These are phyloP conservation scores for Piscicola geometra DNA, from an alignment of 2,888 invertebrate genomes.

Conservation along the genomic window DNA sequence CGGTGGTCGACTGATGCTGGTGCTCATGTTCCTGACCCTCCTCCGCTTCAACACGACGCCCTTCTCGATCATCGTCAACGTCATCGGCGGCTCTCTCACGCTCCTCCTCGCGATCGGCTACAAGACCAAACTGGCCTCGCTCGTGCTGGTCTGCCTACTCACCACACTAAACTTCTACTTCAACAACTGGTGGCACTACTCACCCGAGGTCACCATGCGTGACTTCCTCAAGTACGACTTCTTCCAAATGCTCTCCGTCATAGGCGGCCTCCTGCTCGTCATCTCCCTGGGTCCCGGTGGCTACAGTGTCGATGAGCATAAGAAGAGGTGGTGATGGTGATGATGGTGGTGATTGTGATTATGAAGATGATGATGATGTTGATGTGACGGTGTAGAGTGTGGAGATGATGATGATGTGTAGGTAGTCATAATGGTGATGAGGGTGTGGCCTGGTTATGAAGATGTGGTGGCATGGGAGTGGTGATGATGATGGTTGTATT, in stretches of 20 bases:
- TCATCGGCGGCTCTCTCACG: slow-evolving; percentile 89
- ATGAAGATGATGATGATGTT: neutral
- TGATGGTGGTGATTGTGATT: neutral
- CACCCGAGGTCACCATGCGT: slow-evolving; percentile 86
- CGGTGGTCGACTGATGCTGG: slow-evolving; percentile 86
- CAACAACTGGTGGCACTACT: slow-evolving; percentile 97
- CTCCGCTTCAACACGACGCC: slow-evolving; percentile 86
- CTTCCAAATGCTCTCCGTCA: slow-evolving; percentile 93
- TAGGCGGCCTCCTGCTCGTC: slow-evolving; percentile 96
- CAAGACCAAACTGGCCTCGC: slow-evolving; percentile 94
- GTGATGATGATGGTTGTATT: too few relatives aligned
- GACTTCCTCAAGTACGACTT: slow-evolving; percentile 99
- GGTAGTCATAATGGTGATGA: too few relatives aligned
- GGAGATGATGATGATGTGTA: too few relatives aligned
- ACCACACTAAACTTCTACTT: slow-evolving; percentile 87
- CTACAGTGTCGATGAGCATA: slow-evolving; percentile 95
- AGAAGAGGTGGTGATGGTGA: slow-evolving; percentile 81
- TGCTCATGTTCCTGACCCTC: slow-evolving; percentile 97
- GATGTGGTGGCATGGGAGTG: too few relatives aligned
- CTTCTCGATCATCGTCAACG: slow-evolving; percentile 77
- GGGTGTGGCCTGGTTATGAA: too few relatives aligned
- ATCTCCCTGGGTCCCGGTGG: slow-evolving; percentile 91
- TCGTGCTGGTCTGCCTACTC: slow-evolving; percentile 83
- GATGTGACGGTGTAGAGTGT: neutral
- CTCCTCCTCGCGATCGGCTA: slow-evolving; percentile 89